Percentiles rank a stretch among this genome's conserved stretches.
Evolutionary conservation across 1,140 invertebrate genomes (phyloP).

Genomic region (Aphelinus atriplicis): DNA sequence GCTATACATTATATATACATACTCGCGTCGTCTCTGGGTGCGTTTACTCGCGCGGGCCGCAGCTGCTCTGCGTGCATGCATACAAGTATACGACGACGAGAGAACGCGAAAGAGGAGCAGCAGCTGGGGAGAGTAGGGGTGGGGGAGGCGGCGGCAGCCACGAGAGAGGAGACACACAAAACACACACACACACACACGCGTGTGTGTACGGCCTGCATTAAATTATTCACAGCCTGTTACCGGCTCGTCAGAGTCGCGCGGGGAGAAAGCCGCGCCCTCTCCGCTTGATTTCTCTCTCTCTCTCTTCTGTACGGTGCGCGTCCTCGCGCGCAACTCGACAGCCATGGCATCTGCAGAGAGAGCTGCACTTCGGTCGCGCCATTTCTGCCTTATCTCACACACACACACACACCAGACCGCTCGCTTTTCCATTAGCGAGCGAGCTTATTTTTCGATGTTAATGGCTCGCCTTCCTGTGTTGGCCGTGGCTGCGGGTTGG

Average conservation of each 20-base stretch:
- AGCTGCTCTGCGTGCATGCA: too few species aligned
- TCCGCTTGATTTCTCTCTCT: not conserved
- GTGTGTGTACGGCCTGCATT: constrained; percentile 15
- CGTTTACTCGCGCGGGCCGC: too few species aligned
- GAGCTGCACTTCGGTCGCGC: not conserved
- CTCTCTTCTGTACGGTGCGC: not conserved
- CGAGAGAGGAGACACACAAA: constrained; percentile 40
- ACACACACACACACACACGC: constrained; percentile 30
- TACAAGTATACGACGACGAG: not conserved
- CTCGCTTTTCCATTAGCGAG: constrained; percentile 5
- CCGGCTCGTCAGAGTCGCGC: constrained; percentile 48
- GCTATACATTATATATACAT: too few species aligned
- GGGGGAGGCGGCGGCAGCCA: not conserved
- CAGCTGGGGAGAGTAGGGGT: not conserved
- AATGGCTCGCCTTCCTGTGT: constrained; percentile 18
- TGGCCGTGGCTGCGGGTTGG: not conserved
- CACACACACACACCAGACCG: not conserved
- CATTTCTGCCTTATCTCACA: constrained; percentile 16
- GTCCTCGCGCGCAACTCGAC: too few species aligned
- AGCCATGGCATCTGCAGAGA: too few species aligned
- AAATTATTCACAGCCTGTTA: constrained; percentile 57
- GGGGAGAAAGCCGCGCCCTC: constrained; percentile 30
- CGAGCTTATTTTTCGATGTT: constrained; percentile 7
- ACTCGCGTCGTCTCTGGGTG: too few species aligned
- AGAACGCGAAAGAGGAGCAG: not conserved